phyloP scores from a whole-genome alignment of 2,797 vertebrate species.

The Rhabdophis nuchalis region DNA sequence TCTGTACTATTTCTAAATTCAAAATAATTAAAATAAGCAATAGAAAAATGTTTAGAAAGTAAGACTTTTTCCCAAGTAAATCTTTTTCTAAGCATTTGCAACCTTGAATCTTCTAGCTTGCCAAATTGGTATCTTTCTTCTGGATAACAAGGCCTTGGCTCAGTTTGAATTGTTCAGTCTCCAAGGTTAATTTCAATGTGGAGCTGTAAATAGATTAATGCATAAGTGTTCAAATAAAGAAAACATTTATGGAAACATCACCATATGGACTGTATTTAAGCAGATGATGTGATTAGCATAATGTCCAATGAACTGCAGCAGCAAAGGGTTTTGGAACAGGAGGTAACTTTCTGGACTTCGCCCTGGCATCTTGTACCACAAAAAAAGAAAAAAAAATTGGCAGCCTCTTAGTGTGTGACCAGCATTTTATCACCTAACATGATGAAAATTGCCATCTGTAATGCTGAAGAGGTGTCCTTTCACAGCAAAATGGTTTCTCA shows the following conservation, averaged over 20 bases:
- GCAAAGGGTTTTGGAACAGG: slow-evolving; percentile 50
- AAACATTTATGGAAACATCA: slow-evolving; percentile 63
- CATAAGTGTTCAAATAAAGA: slow-evolving; percentile 54
- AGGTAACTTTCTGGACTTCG: slow-evolving; percentile 51
- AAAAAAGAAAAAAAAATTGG: not conserved
- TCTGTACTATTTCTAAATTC: not conserved
- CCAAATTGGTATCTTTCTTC: slow-evolving; percentile 13
- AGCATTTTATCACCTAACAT: not conserved
- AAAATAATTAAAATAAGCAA: not conserved
- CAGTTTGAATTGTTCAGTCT: slow-evolving; percentile 35
- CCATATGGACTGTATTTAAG: slow-evolving; percentile 58
- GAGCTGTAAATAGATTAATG: slow-evolving; percentile 50
- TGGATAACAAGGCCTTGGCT: slow-evolving; percentile 40
- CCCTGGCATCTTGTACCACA: slow-evolving; percentile 42
- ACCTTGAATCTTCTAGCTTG: slow-evolving; percentile 13
- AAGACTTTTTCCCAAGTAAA: not conserved
- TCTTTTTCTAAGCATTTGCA: slow-evolving; percentile 18
- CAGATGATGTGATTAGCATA: slow-evolving; percentile 64
- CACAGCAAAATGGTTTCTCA: slow-evolving; percentile 15
- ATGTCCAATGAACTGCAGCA: slow-evolving; percentile 49
- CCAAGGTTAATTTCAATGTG: slow-evolving; percentile 58
- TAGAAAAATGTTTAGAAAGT: slow-evolving; percentile 2
- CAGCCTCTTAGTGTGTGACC: slow-evolving; percentile 2
- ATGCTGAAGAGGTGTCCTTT: slow-evolving; percentile 17
- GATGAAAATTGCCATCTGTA: slow-evolving; percentile 21